These are phyloP conservation scores for Lepidocolaptes lacrymiger DNA, from an alignment of 2,797 vertebrate species.

Conservation along the genomic window DNA sequence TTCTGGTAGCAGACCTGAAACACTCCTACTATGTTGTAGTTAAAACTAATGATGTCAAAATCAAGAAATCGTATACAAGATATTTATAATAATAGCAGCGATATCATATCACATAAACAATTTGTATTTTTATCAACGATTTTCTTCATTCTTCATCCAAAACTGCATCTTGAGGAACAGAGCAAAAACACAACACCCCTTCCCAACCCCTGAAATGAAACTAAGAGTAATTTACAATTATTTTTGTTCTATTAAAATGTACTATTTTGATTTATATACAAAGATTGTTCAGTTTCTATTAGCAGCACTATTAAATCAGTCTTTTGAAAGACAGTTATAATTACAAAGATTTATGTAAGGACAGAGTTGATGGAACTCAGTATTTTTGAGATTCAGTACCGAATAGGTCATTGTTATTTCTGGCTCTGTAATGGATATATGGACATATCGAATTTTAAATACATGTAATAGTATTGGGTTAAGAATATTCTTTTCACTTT, in stretches of 20 bases:
- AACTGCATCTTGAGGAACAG: not conserved
- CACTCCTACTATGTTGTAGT: not conserved
- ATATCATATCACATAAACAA: not conserved
- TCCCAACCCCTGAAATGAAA: not conserved
- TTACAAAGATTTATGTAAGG: not conserved
- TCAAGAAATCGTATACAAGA: not conserved
- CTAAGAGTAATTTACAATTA: not conserved
- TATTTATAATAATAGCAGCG: not conserved
- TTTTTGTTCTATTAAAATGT: not conserved
- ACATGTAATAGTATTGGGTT: not conserved
- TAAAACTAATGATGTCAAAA: not conserved
- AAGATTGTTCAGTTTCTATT: not conserved
- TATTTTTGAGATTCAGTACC: not conserved
- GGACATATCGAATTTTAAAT: not conserved
- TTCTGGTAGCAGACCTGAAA: not conserved
- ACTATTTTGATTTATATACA: not conserved
- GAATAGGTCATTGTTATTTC: not conserved
- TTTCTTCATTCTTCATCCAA: not conserved
- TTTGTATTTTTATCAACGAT: not conserved
- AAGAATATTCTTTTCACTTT: not conserved
- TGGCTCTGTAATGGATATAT: not conserved
- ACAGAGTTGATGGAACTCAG: not conserved
- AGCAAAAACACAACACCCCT: not conserved
- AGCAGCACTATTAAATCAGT: not conserved
- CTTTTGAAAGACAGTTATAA: not conserved